These are phyloP conservation scores for Drepanosiphum platanoidis DNA, from an alignment of 2,888 invertebrate species.

Conservation along the genomic window DNA sequence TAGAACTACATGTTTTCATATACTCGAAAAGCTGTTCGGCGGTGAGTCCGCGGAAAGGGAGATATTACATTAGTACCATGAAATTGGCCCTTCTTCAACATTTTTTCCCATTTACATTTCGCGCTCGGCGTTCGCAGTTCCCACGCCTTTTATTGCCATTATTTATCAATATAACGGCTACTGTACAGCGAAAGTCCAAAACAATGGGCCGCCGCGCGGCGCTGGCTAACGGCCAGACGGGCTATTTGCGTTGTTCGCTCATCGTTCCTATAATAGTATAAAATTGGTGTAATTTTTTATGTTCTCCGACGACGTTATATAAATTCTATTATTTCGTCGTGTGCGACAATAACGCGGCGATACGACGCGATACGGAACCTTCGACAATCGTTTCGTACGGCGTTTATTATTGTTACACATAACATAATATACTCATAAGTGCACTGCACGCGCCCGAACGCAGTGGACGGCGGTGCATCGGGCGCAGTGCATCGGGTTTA, in stretches of 20 bases:
- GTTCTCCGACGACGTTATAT: background rate
- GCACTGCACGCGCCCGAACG: background rate
- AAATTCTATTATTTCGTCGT: background rate
- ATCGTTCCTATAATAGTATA: background rate
- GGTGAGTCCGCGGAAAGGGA: background rate
- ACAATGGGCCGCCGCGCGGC: background rate
- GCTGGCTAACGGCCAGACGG: constrained; percentile 16
- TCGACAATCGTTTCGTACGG: too few species aligned
- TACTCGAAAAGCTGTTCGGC: background rate
- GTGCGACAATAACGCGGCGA: background rate
- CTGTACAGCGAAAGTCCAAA: background rate
- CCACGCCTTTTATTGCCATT: constrained; percentile 54
- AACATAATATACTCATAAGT: too few species aligned
- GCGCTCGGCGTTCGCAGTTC: background rate
- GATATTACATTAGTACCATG: constrained; percentile 30
- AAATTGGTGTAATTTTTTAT: constrained; percentile 19
- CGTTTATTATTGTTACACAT: background rate
- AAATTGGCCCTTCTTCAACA: constrained; percentile 55
- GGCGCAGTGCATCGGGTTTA: too few species aligned
- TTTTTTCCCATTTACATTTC: constrained; percentile 6
- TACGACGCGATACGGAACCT: background rate
- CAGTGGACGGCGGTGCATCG: too few species aligned
- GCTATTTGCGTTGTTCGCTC: background rate
- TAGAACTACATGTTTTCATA: background rate
- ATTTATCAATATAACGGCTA: constrained; percentile 20